Conservation (phyloP, 2,113 vertebrate genomes). For the Felis chaus region DNA sequence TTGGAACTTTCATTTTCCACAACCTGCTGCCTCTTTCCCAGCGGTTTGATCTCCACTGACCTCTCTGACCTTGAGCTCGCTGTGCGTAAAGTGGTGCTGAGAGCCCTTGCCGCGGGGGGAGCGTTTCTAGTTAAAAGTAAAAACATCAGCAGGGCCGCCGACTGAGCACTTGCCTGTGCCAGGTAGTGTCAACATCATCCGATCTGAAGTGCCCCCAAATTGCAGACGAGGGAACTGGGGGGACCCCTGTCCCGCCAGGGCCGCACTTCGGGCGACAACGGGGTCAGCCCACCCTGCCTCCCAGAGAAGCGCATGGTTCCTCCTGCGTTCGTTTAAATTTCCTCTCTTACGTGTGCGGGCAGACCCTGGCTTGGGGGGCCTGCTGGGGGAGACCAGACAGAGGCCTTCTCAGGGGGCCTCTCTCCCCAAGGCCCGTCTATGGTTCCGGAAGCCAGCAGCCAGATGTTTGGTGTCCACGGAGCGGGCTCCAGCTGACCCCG, state of each 20-base stretch:
- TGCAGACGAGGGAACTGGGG: not conserved
- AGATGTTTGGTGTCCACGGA: not conserved
- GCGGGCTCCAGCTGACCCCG: not conserved
- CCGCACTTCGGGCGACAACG: not conserved
- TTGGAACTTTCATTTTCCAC: not conserved
- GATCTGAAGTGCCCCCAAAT: not conserved
- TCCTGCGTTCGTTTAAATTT: not conserved
- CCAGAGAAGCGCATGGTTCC: not conserved
- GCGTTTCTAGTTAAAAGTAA: not conserved
- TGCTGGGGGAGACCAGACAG: fast-evolving
- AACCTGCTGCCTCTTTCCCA: fast-evolving
- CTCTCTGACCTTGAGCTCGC: not conserved
- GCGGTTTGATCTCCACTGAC: not conserved
- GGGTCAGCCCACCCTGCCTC: not conserved
- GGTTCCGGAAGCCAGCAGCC: not conserved
- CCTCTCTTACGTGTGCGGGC: not conserved
- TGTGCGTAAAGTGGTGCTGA: too few species aligned
- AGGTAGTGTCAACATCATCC: not conserved
- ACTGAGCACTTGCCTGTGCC: not conserved
- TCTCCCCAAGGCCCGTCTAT: not conserved
- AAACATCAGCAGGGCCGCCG: too few species aligned
- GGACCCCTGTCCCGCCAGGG: not conserved
- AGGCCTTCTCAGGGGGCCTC: not conserved
- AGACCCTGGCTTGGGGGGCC: not conserved
- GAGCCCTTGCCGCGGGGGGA: fast-evolving